These are phyloP conservation scores for Dryomyza anilis DNA, from an alignment of 2,888 invertebrate species.

Conservation along the genomic window DNA sequence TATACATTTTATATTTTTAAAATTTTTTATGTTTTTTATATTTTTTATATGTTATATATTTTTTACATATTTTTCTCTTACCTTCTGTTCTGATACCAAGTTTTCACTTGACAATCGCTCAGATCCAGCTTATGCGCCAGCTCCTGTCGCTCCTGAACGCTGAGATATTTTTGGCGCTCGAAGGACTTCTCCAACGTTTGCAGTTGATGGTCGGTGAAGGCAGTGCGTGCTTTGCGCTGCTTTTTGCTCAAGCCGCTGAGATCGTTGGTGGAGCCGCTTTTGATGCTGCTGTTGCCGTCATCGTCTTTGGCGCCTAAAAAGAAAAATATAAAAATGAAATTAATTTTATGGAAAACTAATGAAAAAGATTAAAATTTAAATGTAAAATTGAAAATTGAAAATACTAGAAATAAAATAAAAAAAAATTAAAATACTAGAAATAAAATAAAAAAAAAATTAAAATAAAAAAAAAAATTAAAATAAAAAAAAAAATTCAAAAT, in stretches of 20 bases:
- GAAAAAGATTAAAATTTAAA: too few relatives aligned
- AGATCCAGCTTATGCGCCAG: conserved; percentile 93
- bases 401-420: too few relatives aligned
- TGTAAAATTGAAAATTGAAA: too few relatives aligned
- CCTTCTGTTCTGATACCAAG: conserved; percentile 99
- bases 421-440: too few relatives aligned
- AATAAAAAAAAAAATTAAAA: not conserved
- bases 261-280: conserved; percentile 61
- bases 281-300: conserved; percentile 66
- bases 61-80: conserved; percentile 66
- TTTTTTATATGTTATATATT: too few relatives aligned
- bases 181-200: conserved; percentile 96
- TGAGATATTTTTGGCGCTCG: conserved; percentile 95
- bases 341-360: not conserved
- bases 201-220: conserved; percentile 98
- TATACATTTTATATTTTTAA: too few relatives aligned
- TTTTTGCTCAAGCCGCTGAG: conserved; percentile 77
- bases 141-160: conserved; percentile 98
- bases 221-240: conserved; percentile 94
- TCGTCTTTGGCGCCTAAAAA: conserved; percentile 81
- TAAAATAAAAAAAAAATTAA: too few relatives aligned
- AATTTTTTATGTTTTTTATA: too few relatives aligned
- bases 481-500: not conserved
- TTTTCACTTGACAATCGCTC: conserved; percentile 99
- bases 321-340: too few relatives aligned